Base-by-base conservation (phyloP, 2,888 invertebrate genomes). In the Hybos culiciformis region DNA sequence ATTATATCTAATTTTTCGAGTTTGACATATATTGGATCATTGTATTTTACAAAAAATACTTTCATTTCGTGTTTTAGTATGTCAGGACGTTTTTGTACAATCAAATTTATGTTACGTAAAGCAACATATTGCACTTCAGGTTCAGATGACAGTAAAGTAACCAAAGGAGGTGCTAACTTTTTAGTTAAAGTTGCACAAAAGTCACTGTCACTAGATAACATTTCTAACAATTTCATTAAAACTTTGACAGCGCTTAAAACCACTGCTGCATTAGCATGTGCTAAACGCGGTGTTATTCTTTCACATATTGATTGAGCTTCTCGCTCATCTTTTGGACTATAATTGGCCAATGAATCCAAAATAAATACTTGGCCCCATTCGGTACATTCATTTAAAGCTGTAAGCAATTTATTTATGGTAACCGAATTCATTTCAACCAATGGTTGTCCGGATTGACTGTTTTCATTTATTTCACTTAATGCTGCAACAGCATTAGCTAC, bases 31-130 rank as follows among this genome's bases (percentile, higher is more conserved):
- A 99, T 99, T 0, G 98, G 98, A 70, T 99, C 98, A 66, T 98
- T 99, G 72, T 99, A 98, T 62, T 98, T 98, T 29, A 99, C 98
- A 66, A 98, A 98, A 72, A 98, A 99, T 46, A 91, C 92, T 74
- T 98, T 98, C 97, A 99, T 97, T 70, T 99, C 98, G 58, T 97
- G 94, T 63, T 98, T 98, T 37, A 99, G 70, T 53, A 99, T 97
- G 47, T 99, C 98, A 0, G 97, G 93, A 34, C 96, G 75, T 67
- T 99, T 99, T 69, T 99, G 98, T 14, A 98, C 98, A 49, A 99
- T 98, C 37, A 98, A 75, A 70, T 99, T 99, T 59, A 99, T 98
- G 66, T 98, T 98, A 52, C 98, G 70, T 45, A 98, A 70, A 1
- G 98, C 98, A 5, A 98, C 98, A 62, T 99, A 98, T 67, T 99